Evolutionary conservation across 2,113 vertebrate genomes (phyloP), one percentile per base, ranked within the genome.

Genomic region (Petromus typicus): DNA sequence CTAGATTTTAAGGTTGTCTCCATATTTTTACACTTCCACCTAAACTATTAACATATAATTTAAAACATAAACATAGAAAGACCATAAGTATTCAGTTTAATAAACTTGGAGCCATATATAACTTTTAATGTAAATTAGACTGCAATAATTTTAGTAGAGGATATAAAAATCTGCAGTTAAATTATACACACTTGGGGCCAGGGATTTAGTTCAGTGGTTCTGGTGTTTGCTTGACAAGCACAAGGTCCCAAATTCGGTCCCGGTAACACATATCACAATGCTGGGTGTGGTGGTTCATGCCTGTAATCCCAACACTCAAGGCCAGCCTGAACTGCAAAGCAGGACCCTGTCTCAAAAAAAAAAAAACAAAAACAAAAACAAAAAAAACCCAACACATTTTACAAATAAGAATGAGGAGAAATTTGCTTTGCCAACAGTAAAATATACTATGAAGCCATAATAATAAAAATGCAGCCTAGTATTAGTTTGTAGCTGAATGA

Each of bases 141-240:
- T 43, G 93, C 86, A 89, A 69, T 79, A 48, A 89, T 92, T 85
- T 90, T 67, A 82, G 54, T 64, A 25, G 14, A 79, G 78, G 22
- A 90, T 64, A 94, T 89, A 89, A 91, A 95, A 94, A 88, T 79
- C 54, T 78, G 51, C 57, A 89, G 71, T 94, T 92, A 94, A 92
- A 54, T 51, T 73, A 71, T 56, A 37, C 37, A 86, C 43, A 83
- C 22, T 8, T 90, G n/a, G n/a, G n/a, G n/a, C n/a, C n/a, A n/a
- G n/a, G n/a, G n/a, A n/a, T n/a, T n/a, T n/a, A n/a, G n/a, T n/a
- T n/a, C n/a, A n/a, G n/a, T n/a, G n/a, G n/a, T n/a, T n/a, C n/a
- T n/a, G n/a, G n/a, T n/a, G n/a, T n/a, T n/a, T n/a, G n/a, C n/a
- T n/a, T n/a, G n/a, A n/a, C n/a, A n/a, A n/a, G n/a, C n/a, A n/a